Evolutionary conservation across 2,888 invertebrate genomes (phyloP), one percentile per base, ranked within the genome.

Genomic region (Heliconius ismenius): DNA sequence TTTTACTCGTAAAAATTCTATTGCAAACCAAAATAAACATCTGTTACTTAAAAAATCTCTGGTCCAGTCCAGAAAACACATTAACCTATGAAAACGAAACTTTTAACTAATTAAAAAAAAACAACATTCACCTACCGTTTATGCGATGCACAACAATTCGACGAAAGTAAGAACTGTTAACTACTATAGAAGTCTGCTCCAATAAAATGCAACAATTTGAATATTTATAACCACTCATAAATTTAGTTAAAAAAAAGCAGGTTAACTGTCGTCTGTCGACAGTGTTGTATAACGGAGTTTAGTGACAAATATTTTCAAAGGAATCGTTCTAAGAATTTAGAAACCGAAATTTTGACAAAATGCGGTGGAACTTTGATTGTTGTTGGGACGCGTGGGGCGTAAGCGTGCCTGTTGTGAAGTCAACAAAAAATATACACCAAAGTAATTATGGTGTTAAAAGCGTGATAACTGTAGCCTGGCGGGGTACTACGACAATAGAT

Each of bases 331-430:
- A 79, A 90, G 93, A 94, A 93, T 88, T 85, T 81, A 21, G 88
- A 91, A 93, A 93, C 93, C 93, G 90, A 93, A 89, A 92, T 93
- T 92, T 92, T 92, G 92, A 93, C 93, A 89, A 88, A 92, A 89
- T 93, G 93, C 86, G 93, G 93, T 92, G 89, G 83, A 87, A 89
- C 88, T 62, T 63, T 58, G 62, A 36, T 62, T 54, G 67, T 74
- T 73, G 26, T 60, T 91, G 91, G 86, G 83, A 85, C 84, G 83
- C 84, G 87, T 84, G 86, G 87, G 85, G 86, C 84, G 85, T 90
- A 91, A 93, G 93, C 92, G 93, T 93, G 93, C 92, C 87, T 92
- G 86, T 92, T 91, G 90, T 91, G 91, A 90, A 90, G 85, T 82
- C 81, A 83, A 84, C 86, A 88, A 90, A 90, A 89, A 88, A 88